phyloP scores from a whole-genome alignment of 30 jellyfish, hydroid and myxozoan genomes.

The Haliclystus octoradiatus region DNA sequence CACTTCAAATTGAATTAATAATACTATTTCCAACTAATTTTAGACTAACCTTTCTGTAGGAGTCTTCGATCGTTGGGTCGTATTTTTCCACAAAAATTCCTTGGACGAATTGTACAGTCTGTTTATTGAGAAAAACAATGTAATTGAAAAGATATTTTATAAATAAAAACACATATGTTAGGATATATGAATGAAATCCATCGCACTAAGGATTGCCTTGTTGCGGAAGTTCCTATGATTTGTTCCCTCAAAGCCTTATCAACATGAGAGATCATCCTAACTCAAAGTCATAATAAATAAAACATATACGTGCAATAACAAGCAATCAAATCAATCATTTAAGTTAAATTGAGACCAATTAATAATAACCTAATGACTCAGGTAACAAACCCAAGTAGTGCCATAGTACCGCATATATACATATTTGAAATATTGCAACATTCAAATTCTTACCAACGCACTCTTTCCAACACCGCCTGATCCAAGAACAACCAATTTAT shows the following conservation, averaged over 20 bases:
- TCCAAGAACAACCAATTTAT: constrained; percentile 89
- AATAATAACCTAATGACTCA: no score
- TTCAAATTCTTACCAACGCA: constrained; percentile 71
- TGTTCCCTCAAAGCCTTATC: no score
- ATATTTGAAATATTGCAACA: not conserved
- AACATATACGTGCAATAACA: no score
- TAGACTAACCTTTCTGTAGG: constrained; percentile 79
- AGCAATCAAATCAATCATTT: no score
- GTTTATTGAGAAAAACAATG: constrained; percentile 2
- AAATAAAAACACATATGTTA: not conserved
- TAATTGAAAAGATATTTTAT: not conserved
- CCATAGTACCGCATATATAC: no score
- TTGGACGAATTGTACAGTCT: constrained; percentile 99
- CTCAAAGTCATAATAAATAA: no score
- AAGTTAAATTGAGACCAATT: no score
- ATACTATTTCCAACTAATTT: not conserved
- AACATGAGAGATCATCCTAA: no score
- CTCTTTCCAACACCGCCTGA: constrained; percentile 99
- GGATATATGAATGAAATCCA: no score
- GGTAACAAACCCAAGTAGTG: no score
- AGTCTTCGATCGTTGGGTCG: constrained; percentile 98
- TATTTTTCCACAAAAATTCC: constrained; percentile 96
- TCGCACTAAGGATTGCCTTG: no score
- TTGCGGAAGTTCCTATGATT: no score
- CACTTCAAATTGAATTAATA: not conserved